Percentiles rank a stretch among this genome's conserved stretches.
Conservation (phyloP, 2,797 vertebrate species). For the Lepidocolaptes lacrymiger region DNA sequence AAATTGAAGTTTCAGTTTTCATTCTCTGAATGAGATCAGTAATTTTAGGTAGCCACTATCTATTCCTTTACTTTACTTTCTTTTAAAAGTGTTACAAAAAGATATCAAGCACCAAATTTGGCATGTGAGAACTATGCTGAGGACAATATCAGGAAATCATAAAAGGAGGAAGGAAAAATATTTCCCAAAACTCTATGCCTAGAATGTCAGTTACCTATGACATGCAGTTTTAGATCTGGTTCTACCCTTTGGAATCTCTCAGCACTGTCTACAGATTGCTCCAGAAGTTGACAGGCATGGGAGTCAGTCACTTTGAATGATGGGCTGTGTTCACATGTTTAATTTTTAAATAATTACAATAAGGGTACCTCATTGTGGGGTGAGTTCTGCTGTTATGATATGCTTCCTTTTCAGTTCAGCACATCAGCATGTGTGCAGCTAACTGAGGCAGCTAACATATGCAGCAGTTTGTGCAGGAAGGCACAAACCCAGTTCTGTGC, state of each 20-base stretch:
- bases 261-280: neutral
- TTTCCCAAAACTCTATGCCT: neutral
- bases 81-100: neutral
- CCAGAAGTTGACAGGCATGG: neutral
- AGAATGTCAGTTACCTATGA: neutral
- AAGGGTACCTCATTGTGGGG: neutral
- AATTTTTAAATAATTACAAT: neutral
- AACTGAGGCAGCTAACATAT: neutral
- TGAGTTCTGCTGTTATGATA: neutral
- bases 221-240: neutral
- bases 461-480: neutral
- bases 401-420: neutral
- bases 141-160: neutral
- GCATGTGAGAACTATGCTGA: neutral
- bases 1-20: neutral
- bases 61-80: neutral
- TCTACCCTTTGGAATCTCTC: neutral
- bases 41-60: neutral
- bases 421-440: neutral
- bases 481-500: neutral
- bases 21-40: neutral
- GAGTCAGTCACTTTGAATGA: neutral
- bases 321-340: accelerated
- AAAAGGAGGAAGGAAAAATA: neutral
- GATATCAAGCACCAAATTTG: neutral